These are phyloP conservation scores for Seira ritae DNA, from an alignment of 2,888 invertebrate genomes.

Conservation along the genomic window DNA sequence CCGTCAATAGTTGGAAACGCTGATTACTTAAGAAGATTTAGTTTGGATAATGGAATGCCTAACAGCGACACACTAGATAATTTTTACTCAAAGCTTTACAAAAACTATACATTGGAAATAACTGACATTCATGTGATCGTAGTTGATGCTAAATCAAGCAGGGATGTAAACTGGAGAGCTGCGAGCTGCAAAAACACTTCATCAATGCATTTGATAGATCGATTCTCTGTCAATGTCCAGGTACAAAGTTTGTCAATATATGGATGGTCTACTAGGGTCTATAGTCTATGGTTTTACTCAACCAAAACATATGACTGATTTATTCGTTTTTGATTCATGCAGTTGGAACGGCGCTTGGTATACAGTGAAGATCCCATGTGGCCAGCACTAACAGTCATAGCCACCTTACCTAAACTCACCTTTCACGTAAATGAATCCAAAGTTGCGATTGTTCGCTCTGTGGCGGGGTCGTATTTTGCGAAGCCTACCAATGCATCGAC, in stretches of 20 bases:
- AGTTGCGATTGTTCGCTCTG: constrained; percentile 82
- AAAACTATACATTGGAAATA: constrained; percentile 80
- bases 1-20: constrained; percentile 64
- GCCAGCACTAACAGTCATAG: constrained; percentile 89
- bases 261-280: too few relatives aligned
- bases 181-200: constrained; percentile 91
- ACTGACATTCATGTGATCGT: constrained; percentile 91
- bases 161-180: constrained; percentile 87
- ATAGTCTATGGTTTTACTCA: too few relatives aligned
- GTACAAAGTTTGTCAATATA: too few relatives aligned
- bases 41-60: constrained; percentile 76
- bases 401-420: constrained; percentile 90
- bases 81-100: constrained; percentile 74
- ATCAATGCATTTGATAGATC: constrained; percentile 89
- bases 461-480: constrained; percentile 76
- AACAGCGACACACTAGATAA: constrained; percentile 78
- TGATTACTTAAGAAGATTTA: constrained; percentile 46
- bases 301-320: constrained; percentile 71
- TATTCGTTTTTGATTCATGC: too few relatives aligned
- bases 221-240: constrained; percentile 83
- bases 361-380: constrained; percentile 90
- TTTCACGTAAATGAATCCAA: constrained; percentile 95
- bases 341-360: constrained; percentile 88
- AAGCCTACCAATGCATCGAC: background rate
- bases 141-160: constrained; percentile 82